Evolutionary conservation across 2,113 vertebrate genomes (phyloP), one percentile per base, ranked within the genome.

Genomic region (Edolisoma coerulescens): DNA sequence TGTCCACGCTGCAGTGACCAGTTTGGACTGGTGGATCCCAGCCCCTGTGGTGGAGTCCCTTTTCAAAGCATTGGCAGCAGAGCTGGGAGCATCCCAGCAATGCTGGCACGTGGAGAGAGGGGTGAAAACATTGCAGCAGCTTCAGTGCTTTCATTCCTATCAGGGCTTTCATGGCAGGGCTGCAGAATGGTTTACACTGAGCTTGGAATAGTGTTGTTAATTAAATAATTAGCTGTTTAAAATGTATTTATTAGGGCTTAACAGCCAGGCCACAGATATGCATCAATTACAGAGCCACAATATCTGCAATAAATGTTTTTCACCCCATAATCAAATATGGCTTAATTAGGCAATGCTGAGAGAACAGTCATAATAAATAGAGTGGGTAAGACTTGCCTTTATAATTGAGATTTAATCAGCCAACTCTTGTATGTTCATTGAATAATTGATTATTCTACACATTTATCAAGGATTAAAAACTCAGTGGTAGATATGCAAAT

Each of bases 371-470:
- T 93, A 95, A 96, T 96, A 97, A 97, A 96, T 96, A 95, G 79
- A 86, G 21, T 61, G 90, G 49, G 84, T 92, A 89, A 95, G 81
- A n/a, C 81, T 92, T 96, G 94, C 78, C 88, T 95, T 94, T 93
- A 89, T 96, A 95, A 97, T 95, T 95, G 96, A 96, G 95, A 97
- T 96, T 96, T 97, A 97, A 97, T 96, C 95, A 97, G 91, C 16
- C 16, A 67, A 3, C 75, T 87, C 88, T 68, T 95, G 88, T 84
- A 95, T 93, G 78, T 95, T 97, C 91, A 91, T 95, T 96, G 96
- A 96, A 93, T 96, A 97, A 95, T 95, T 96, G 88, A 96, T 96
- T 97, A 97, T 96, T 95, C 94, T 95, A 76, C 75, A 60, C 90
- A 84, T 97, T 94, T 97, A 97, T 93, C 95, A 96, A 90, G 95